A percentile compares a stretch with the other conserved stretches of the same genome.
These are phyloP conservation scores for Caenorhabditis wallacei DNA, from an alignment of 2,888 invertebrate species.

Conservation along the genomic window DNA sequence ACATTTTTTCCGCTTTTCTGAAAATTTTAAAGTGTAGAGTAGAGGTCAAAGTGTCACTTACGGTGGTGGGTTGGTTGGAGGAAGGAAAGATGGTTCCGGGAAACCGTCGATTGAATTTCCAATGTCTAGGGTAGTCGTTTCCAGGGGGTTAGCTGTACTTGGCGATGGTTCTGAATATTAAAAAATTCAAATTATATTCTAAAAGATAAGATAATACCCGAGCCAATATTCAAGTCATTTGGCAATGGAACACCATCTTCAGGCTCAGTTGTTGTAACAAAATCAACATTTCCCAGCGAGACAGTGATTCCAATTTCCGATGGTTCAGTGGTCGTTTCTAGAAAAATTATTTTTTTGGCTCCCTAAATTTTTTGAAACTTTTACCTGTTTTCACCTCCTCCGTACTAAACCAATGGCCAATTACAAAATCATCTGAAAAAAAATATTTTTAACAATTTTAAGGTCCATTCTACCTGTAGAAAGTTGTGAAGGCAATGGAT, in stretches of 20 bases:
- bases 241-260: conserved; percentile 38
- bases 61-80: conserved; percentile 9
- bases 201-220: neutral
- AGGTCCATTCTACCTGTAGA: conserved; percentile 5
- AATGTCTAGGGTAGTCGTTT: conserved; percentile 10
- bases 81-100: conserved; percentile 19
- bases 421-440: conserved; percentile 59
- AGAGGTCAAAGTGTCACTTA: neutral
- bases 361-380: neutral
- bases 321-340: conserved; percentile 29
- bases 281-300: conserved; percentile 34
- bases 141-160: neutral
- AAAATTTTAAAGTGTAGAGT: neutral
- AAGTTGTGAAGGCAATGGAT: conserved; percentile 7
- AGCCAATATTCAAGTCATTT: conserved; percentile 7
- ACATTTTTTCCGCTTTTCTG: conserved; percentile 34
- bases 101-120: conserved; percentile 15
- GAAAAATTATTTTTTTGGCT: too few relatives aligned
- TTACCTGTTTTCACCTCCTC: conserved; percentile 34
- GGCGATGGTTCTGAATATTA: conserved; percentile 1
- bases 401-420: conserved; percentile 64
- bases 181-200: neutral
- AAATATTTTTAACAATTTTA: neutral
- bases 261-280: conserved; percentile 11
- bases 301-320: conserved; percentile 46